Percentiles rank a stretch among this genome's conserved stretches.
These are phyloP conservation scores for Peromyscus eremicus DNA, from an alignment of 2,797 vertebrate genomes.

Conservation along the genomic window DNA sequence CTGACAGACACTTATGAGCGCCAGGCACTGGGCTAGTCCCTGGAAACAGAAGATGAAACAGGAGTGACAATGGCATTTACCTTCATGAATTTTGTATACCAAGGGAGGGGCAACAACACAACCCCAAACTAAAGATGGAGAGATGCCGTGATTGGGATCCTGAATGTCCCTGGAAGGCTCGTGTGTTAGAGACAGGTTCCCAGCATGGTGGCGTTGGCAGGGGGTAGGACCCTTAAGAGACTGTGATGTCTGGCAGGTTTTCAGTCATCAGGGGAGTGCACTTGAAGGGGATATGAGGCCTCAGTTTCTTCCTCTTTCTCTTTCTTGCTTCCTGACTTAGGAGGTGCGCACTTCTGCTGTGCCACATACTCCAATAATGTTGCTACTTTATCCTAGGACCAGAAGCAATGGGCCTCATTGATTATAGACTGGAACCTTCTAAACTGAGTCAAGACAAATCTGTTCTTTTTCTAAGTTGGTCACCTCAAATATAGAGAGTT, in stretches of 20 bases:
- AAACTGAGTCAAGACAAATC: neutral
- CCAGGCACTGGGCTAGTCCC: neutral
- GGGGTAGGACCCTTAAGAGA: neutral
- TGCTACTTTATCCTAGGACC: neutral
- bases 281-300: neutral
- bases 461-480: neutral
- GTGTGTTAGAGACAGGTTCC: neutral
- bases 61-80: neutral
- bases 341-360: neutral
- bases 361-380: neutral
- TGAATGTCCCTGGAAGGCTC: neutral
- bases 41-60: constrained; percentile 21
- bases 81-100: neutral
- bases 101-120: neutral
- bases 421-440: neutral
- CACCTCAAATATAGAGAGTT: neutral
- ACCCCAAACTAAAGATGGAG: too few species aligned
- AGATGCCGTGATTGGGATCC: neutral
- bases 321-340: neutral
- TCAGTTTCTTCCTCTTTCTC: neutral
- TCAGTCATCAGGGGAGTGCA: too few species aligned
- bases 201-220: neutral
- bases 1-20: constrained; percentile 2
- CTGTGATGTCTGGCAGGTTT: neutral
- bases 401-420: neutral